Conservation (phyloP, 2,888 invertebrate genomes). For the Uloborus plumipes region DNA sequence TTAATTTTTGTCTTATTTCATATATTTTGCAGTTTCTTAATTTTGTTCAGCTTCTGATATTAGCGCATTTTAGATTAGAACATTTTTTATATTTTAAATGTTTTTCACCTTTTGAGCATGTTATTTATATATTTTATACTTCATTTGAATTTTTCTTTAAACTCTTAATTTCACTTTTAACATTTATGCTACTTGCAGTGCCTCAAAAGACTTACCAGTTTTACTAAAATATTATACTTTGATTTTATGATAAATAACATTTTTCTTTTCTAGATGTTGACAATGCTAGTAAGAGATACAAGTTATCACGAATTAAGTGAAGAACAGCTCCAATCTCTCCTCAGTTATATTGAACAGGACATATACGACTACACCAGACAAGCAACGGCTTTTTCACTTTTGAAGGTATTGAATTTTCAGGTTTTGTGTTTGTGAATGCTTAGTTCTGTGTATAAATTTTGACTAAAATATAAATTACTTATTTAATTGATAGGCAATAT, state of each 20-base stretch:
- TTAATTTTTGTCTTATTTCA: too few species aligned
- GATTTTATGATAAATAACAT: not conserved
- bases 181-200: too few species aligned
- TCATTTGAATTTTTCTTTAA: too few species aligned
- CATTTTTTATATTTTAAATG: too few species aligned
- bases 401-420: slow-evolving; percentile 75
- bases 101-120: too few species aligned
- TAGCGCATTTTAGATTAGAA: too few species aligned
- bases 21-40: too few species aligned
- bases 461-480: not conserved
- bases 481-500: slow-evolving; percentile 76
- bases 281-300: slow-evolving; percentile 84
- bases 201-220: too few species aligned
- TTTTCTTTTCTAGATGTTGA: slow-evolving; percentile 77
- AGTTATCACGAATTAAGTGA: slow-evolving; percentile 79
- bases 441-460: not conserved
- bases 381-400: slow-evolving; percentile 86
- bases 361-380: slow-evolving; percentile 86
- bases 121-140: too few species aligned
- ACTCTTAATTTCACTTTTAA: too few species aligned
- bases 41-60: too few species aligned
- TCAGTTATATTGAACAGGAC: slow-evolving; percentile 92
- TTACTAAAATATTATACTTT: not conserved
- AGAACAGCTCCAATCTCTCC: slow-evolving; percentile 84
- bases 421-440: not conserved